Base-by-base conservation (phyloP, 2,113 vertebrate genomes). In the Scolopax mira region DNA sequence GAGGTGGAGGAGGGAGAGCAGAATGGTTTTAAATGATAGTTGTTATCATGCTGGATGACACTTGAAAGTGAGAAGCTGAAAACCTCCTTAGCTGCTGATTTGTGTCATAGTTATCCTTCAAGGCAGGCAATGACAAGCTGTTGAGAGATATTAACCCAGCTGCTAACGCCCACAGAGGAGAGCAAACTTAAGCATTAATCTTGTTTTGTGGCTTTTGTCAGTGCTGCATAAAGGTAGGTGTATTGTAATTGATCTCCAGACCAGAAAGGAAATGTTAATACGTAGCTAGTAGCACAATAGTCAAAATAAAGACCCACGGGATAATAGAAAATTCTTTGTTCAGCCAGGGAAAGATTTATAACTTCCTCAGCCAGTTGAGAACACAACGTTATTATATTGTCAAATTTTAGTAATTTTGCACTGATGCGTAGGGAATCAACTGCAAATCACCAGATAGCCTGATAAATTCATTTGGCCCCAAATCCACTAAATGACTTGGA, bases 141-240 rank as follows among this genome's bases (percentile, higher is more conserved):
- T 42, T 62, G 55, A 42, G 69, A 49, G 61, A 23, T 37, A 31
- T 65, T 73, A 85, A 67, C 41, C 44, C 2, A 4, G 37, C 54
- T 79, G 73, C 72, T 69, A 60, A 46, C 3, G 9, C 58, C 58
- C 83, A 66, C 33, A 0, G 28, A 67, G 62, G 58, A 70, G 39
- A 15, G 8, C 18, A 70, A 60, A 66, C 31, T 55, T 52, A 25
- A 52, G 60, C 84, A 81, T 90, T 90, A 81, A 33, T 84, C 83
- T 93, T 95, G 67, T 80, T 86, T 72, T 60, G 37, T 77, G 74
- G 82, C 55, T 94, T 94, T 79, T 94, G 85, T 85, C 79, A 48
- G 81, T 31, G 60, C 39, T 64, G 55, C 39, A 16, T 72, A 85
- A 88, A 77, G 71, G 67, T 48, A 42, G 67, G 58, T 73, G 46